Base-by-base conservation (phyloP, 2,113 vertebrate species). In the Piaya cayana region DNA sequence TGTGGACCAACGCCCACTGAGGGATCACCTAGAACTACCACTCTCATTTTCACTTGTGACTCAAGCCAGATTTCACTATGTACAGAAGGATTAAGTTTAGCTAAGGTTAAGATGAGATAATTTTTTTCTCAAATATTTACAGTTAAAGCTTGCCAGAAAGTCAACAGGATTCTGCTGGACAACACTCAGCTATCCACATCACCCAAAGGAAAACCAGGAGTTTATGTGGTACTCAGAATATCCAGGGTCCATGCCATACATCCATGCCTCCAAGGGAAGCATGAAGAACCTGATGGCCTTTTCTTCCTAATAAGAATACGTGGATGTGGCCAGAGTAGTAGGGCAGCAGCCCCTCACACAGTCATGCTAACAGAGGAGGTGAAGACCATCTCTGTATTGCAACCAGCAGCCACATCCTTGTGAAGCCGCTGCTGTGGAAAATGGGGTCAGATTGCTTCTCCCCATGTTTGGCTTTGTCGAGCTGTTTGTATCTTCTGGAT, bases 81-180 rank as follows among this genome's bases (percentile, higher is more conserved):
- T 93, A 50, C 62, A 87, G 62, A 86, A 94, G 72, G 70, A 86
- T 90, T 86, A 53, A 71, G 85, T 93, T 80, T 93, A 88, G 82
- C 69, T 71, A 58, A 90, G 63, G 68, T 69, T 94, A 88, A 92
- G 69, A 93, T 0, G 4, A 81, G 62, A n/a, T 80, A 72, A 72
- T 72, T 82, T 95, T 91, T 85, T 68, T 50, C 75, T 93, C 93
- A 94, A 84, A 83, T 86, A 86, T 93, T 97, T 92, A 90, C 34
- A 63, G 68, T 58, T 56, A 67, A 72, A 82, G 71, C 70, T 93
- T 55, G 47, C 36, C 84, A 74, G 30, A 85, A 91, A 88, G 76
- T 74, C 75, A 85, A 92, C 74, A 94, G 68, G 59, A 84, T 82
- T 82, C 80, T 69, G 53, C 83, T 95, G 95, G 86, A 86, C 75